Percentiles rank a stretch among this genome's conserved stretches.
These are phyloP conservation scores for Andricus grossulariae DNA, from an alignment of 1,140 invertebrate species.

Conservation along the genomic window DNA sequence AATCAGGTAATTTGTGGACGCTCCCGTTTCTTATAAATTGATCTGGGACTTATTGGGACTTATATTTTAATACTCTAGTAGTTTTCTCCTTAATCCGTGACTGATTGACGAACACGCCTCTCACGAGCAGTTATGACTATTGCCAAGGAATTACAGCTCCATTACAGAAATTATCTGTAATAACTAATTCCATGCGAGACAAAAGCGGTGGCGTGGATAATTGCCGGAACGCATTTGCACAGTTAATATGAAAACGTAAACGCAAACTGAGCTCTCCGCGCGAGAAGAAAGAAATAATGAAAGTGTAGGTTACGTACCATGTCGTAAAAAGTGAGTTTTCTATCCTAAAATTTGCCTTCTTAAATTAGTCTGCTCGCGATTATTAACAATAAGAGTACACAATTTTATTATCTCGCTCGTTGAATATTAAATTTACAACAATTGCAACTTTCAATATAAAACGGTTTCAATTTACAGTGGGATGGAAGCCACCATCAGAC, in stretches of 20 bases:
- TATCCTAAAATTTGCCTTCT: conserved; percentile 12
- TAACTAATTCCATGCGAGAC: conserved; percentile 29
- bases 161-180: conserved; percentile 30
- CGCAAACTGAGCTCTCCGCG: conserved; percentile 17
- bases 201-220: conserved; percentile 28
- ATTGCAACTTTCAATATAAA: no score
- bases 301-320: conserved; percentile 6
- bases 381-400: no score
- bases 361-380: no score
- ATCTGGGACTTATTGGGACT: no score
- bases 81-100: conserved; percentile 22
- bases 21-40: no score
- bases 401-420: no score
- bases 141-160: conserved; percentile 26
- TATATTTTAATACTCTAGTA: no score
- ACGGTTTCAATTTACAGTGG: no score
- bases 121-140: conserved; percentile 16
- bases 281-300: conserved; percentile 31
- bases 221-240: conserved; percentile 31
- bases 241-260: conserved; percentile 32
- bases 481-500: no score
- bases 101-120: conserved; percentile 11
- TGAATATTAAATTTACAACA: no score
- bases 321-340: conserved; percentile 28
- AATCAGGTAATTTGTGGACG: no score